Base-by-base conservation (phyloP, 2,888 invertebrate species). In the Drosophila emarginata region DNA sequence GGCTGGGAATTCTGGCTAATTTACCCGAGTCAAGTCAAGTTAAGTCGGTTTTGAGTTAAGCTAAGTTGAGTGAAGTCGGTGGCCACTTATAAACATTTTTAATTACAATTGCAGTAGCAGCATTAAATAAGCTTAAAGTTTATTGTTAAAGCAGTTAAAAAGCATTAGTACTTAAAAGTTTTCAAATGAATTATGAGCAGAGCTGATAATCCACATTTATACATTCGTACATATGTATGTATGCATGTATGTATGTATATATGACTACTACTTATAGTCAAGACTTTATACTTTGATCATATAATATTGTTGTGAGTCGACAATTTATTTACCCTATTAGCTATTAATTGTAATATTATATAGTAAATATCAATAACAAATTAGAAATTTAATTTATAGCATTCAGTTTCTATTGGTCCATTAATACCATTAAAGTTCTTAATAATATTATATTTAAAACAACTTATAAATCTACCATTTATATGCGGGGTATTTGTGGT, bases 91-190 rank as follows among this genome's bases (percentile, higher is more conserved):
- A 45, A 32, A 18, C 18, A 54, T 54, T 36, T 54, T 54, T 54
- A 54, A 54, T 54, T 54, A 36, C 36, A 54, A 54, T 3, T 21
- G 56, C 56, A 21, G 21, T 18, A 37, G 37, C 21, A 56, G 32
- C 23, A 21, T 57, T 23, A 57, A 39, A 39, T 57, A n/a, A 36
- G 15, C 54, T 54, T 26, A 5, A 54, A 36, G 54, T 54, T 54
- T 54, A 36, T 36, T 36, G 54, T 18, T 32, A 54, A 54, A 54
- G 36, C 54, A 54, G 54, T 54, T 54, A 54, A 54, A 45, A 57
- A 23, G 56, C 56, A 32, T 23, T 57, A 56, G 36, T 36, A 7
- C 36, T 37, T 12, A 37, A 37, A 37, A 18, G 15, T 37, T 56
- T 56, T 18, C 56, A 37, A 18, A 15, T 56, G 56, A 56, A 12